Conservation (phyloP, 1,140 invertebrate species). For the Sitodiplosis mosellana region DNA sequence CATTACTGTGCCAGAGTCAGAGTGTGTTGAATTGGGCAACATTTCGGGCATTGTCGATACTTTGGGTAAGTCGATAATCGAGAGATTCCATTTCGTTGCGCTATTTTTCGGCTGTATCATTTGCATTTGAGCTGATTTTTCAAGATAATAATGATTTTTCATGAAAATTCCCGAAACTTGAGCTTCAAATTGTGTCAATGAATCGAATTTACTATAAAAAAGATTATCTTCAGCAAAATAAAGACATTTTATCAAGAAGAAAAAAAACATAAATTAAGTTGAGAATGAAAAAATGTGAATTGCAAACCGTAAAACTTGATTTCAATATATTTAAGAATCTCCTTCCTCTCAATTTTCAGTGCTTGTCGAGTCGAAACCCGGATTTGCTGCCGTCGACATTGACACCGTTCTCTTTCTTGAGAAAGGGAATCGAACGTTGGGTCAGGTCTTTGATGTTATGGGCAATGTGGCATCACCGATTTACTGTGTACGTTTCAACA, state of each 20-base stretch:
- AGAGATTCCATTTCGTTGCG: no score
- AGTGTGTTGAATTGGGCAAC: slow-evolving; percentile 53
- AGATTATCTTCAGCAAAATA: no score
- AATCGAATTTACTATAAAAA: no score
- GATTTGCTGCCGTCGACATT: slow-evolving; percentile 57
- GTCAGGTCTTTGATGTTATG: slow-evolving; percentile 78
- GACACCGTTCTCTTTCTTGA: slow-evolving; percentile 70
- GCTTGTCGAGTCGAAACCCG: slow-evolving; percentile 44
- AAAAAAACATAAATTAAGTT: no score
- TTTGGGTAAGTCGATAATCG: slow-evolving; percentile 33
- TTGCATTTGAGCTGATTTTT: no score
- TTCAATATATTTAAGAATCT: no score
- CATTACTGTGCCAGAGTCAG: slow-evolving; percentile 54
- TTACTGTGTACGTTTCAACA: slow-evolving; percentile 71
- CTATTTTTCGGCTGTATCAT: no score
- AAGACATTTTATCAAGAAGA: no score
- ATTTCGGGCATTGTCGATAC: slow-evolving; percentile 51
- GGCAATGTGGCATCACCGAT: slow-evolving; percentile 57
- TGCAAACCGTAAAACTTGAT: background rate
- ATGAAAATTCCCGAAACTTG: no score
- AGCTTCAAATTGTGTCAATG: no score
- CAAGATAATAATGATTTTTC: no score
- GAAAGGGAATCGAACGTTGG: slow-evolving; percentile 47
- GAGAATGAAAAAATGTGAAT: background rate
- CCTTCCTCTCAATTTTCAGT: slow-evolving; percentile 34